Evolutionary conservation across 2,888 invertebrate species (phyloP).

Genomic region (Clanis bilineata): DNA sequence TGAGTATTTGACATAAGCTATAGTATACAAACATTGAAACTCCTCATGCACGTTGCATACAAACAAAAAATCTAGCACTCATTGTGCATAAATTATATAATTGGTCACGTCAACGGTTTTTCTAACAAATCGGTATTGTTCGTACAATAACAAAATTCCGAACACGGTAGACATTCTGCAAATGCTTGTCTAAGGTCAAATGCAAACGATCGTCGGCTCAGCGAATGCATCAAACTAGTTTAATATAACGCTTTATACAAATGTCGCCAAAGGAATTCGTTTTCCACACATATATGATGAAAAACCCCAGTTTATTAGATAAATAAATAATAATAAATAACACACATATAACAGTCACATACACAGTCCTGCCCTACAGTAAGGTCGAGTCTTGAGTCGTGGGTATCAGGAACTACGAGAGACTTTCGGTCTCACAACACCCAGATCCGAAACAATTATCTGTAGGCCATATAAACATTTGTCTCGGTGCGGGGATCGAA

Average conservation of each 20-base stretch:
- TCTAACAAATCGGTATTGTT: conserved; percentile 14
- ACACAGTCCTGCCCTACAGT: too few relatives aligned
- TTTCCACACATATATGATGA: neutral
- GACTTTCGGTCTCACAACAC: too few relatives aligned
- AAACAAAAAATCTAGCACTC: neutral
- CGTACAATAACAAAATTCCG: conserved; percentile 34
- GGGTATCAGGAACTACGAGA: too few relatives aligned
- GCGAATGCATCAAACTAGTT: conserved; percentile 22
- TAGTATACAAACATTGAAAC: too few relatives aligned
- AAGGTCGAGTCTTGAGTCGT: too few relatives aligned
- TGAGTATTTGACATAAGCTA: too few relatives aligned
- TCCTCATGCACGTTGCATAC: neutral
- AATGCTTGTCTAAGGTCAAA: conserved; percentile 37
- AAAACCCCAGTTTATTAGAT: too few relatives aligned
- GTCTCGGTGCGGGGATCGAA: too few relatives aligned
- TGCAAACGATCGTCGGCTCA: conserved; percentile 24
- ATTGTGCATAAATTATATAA: neutral
- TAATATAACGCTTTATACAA: neutral
- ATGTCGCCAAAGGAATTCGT: neutral
- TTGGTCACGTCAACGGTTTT: neutral
- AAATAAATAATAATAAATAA: too few relatives aligned
- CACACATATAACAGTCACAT: too few relatives aligned
- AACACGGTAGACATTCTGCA: conserved; percentile 34
- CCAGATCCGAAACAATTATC: too few relatives aligned
- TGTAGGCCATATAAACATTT: too few relatives aligned